Evolutionary conservation across 2,113 vertebrate species (phyloP).

Genomic region (Pygoscelis antarcticus): DNA sequence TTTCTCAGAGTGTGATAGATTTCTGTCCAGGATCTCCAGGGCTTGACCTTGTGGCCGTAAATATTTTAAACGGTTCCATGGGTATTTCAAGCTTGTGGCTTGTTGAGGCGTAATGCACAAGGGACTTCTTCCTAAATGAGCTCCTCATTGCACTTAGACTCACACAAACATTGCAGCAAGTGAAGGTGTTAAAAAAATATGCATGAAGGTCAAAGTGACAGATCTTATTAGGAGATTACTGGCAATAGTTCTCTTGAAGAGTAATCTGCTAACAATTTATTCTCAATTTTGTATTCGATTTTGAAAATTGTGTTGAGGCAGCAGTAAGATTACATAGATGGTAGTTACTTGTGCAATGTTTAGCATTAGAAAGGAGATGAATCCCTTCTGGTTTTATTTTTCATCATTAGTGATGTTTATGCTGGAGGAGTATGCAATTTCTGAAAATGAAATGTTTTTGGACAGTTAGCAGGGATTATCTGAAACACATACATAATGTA

Average conservation of each 20-base stretch:
- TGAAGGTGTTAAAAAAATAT: slow-evolving; percentile 10
- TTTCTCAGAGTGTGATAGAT: not conserved
- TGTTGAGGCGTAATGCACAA: not conserved
- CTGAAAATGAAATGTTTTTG: slow-evolving; percentile 46
- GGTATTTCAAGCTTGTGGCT: slow-evolving; percentile 34
- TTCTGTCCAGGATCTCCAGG: not conserved
- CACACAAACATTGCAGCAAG: slow-evolving; percentile 4
- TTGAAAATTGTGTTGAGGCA: slow-evolving; percentile 22
- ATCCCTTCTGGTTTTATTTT: slow-evolving; percentile 34
- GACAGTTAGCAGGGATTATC: slow-evolving; percentile 23
- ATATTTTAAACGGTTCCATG: not conserved
- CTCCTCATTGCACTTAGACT: not conserved
- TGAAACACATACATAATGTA: slow-evolving; percentile 29
- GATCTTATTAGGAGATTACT: slow-evolving; percentile 14
- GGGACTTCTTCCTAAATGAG: slow-evolving; percentile 21
- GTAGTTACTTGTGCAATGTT: slow-evolving; percentile 15
- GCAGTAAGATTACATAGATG: slow-evolving; percentile 1
- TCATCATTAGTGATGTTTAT: slow-evolving; percentile 41
- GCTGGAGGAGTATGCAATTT: slow-evolving; percentile 23
- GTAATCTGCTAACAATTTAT: slow-evolving; percentile 45
- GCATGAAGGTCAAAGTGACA: slow-evolving; percentile 15
- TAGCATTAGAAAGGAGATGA: slow-evolving; percentile 30
- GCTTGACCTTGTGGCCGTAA: slow-evolving; percentile 22
- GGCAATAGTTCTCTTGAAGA: slow-evolving; percentile 23
- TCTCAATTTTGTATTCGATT: slow-evolving; percentile 13